Conservation (phyloP, 2,797 vertebrate species). For the Sebastes hubbsi region DNA sequence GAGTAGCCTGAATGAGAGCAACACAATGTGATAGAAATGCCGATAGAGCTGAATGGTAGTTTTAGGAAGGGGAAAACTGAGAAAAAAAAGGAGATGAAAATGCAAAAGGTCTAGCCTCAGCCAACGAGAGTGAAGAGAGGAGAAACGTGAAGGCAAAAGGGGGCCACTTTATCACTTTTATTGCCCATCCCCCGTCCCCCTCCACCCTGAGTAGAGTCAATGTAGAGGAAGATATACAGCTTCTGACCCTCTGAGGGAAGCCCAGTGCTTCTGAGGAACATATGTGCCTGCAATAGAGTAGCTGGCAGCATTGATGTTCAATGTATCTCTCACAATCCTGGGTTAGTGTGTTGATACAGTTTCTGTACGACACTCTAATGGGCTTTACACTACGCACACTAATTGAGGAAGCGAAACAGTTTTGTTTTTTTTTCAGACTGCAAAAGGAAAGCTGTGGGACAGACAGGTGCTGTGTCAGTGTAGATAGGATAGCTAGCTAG, state of each 20-base stretch:
- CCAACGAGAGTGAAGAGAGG: conserved; percentile 9
- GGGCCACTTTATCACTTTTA: conserved; percentile 65
- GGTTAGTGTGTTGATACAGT: not conserved
- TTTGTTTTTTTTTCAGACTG: not conserved
- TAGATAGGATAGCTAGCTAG: not conserved
- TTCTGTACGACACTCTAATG: not conserved
- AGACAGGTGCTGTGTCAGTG: conserved; percentile 9
- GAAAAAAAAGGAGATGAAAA: not conserved
- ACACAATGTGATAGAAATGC: conserved; percentile 10
- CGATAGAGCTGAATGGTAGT: not conserved
- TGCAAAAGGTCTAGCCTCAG: not conserved
- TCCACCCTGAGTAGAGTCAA: conserved; percentile 46
- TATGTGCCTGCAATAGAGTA: conserved; percentile 26
- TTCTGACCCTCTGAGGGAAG: conserved; percentile 45
- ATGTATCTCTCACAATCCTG: conserved; percentile 3
- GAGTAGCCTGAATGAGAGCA: conserved; percentile 18
- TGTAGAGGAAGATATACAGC: conserved; percentile 58
- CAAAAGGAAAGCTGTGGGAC: not conserved
- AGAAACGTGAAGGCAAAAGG: conserved; percentile 25
- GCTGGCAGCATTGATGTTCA: conserved; percentile 17
- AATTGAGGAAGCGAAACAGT: not conserved
- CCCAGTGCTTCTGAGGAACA: conserved; percentile 29
- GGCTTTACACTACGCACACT: not conserved
- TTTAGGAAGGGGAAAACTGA: not conserved
- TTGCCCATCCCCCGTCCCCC: conserved; percentile 40